Base-by-base conservation (phyloP, 2,113 vertebrate species). In the Cnemophilus loriae region DNA sequence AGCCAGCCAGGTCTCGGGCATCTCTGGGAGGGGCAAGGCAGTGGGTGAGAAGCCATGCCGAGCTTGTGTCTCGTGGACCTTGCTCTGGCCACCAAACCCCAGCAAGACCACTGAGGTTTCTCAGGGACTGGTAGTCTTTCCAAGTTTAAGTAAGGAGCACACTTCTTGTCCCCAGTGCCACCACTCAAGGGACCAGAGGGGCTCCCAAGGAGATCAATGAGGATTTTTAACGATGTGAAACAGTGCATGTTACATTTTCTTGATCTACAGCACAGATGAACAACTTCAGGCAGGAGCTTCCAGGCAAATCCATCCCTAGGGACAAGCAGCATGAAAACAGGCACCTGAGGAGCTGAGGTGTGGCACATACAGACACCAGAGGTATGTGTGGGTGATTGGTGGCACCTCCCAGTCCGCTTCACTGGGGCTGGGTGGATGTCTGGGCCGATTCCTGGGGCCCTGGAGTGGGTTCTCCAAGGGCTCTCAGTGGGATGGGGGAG, bases 401-500 rank as follows among this genome's bases (percentile, higher is more conserved):
- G 39, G 17, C 56, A 91, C 26, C 50, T 88, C n/a, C 46, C 46
- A 65, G 56, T 32, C 59, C 0, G 0, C 52, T 63, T 73, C 13
- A 6, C 8, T 8, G 39, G 16, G 23, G 20, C 55, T 90, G 78
- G 22, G 17, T 5, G 41, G 16, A 24, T 73, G 50, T 68, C 74
- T 63, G 47, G 65, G 41, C 30, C 23, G 20, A 30, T 10, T n/a
- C 35, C 37, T 7, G 7, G 39, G 33, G 9, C 11, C 10, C 47
- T 50, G 57, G 33, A 50, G 14, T 1, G 0, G 3, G 41, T 1
- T 1, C 8, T 9, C n/a, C 3, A 4, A 59, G 60, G 57, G 50
- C 23, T 56, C 0, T 2, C 37, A 73, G 56, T 1, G 1, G 37
- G 28, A 37, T 5, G 3, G 30, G 39, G 18, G 23, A 60, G 35